Evolutionary conservation across 2,797 vertebrate genomes (phyloP).

Genomic region (Lacerta viridis): DNA sequence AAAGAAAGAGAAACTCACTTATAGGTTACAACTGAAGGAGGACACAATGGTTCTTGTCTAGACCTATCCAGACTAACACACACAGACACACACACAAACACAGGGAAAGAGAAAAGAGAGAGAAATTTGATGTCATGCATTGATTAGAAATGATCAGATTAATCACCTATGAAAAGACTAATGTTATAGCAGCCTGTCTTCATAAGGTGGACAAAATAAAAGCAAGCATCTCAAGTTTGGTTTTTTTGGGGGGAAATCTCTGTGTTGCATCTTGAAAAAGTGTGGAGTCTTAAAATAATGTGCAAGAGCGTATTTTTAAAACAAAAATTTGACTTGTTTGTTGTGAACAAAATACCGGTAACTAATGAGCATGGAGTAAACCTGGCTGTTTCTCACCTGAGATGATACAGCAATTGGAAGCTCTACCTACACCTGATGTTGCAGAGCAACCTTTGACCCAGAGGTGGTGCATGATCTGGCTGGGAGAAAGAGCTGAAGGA

Average conservation of each 20-base stretch:
- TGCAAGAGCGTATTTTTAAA: neutral
- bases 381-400: neutral
- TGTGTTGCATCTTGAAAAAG: neutral
- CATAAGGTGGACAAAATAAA: neutral
- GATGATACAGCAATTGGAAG: no score
- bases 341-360: neutral
- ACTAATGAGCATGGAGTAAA: neutral
- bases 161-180: neutral
- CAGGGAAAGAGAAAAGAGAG: constrained; percentile 68
- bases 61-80: constrained; percentile 84
- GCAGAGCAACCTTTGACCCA: no score
- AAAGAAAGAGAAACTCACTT: constrained; percentile 83
- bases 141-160: neutral
- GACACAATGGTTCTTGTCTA: constrained; percentile 81
- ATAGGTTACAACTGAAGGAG: constrained; percentile 82
- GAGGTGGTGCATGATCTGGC: no score
- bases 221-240: neutral
- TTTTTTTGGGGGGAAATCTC: neutral
- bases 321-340: neutral
- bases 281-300: neutral
- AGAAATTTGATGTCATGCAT: constrained; percentile 27
- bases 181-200: neutral
- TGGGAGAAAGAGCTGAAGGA: neutral
- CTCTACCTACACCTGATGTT: no score
- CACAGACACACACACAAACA: neutral